A percentile compares a stretch with the other conserved stretches of the same genome.
Conservation (phyloP, 2,113 vertebrate species). For the Bubo scandiacus region DNA sequence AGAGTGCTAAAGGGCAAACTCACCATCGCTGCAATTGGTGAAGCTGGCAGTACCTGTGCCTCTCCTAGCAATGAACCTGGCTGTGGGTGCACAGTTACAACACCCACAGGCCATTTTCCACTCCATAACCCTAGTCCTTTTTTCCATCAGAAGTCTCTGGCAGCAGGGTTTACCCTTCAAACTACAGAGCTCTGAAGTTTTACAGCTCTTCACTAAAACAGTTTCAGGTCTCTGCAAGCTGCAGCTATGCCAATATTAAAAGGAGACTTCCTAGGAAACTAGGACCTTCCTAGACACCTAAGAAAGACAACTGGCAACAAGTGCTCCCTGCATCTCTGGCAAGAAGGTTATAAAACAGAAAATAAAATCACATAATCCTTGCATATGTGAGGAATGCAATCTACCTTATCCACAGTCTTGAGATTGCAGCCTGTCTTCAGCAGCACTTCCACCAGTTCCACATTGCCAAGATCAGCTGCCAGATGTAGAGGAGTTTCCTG, state of each 20-base stretch:
- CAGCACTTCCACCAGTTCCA: conserved; percentile 85
- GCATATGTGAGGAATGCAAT: background rate
- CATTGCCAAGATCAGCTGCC: conserved; percentile 84
- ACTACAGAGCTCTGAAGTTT: background rate
- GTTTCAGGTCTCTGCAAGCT: background rate
- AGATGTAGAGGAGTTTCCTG: conserved; percentile 86
- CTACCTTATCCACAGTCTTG: conserved; percentile 78
- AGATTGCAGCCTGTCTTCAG: conserved; percentile 82
- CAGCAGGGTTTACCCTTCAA: background rate
- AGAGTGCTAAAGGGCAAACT: background rate
- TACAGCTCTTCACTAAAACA: background rate
- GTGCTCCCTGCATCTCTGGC: background rate
- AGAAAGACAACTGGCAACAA: background rate
- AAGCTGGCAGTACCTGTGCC: background rate
- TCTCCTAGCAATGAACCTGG: background rate
- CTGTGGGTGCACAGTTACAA: background rate
- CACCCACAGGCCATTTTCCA: background rate
- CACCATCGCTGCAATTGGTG: background rate
- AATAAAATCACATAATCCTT: background rate
- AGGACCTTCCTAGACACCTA: background rate
- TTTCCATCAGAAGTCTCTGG: background rate
- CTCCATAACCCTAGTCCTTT: background rate
- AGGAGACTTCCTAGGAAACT: background rate
- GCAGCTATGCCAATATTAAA: background rate
- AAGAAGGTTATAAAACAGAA: background rate